Base-by-base conservation (phyloP, 2,888 invertebrate species). In the Lysandra coridon region DNA sequence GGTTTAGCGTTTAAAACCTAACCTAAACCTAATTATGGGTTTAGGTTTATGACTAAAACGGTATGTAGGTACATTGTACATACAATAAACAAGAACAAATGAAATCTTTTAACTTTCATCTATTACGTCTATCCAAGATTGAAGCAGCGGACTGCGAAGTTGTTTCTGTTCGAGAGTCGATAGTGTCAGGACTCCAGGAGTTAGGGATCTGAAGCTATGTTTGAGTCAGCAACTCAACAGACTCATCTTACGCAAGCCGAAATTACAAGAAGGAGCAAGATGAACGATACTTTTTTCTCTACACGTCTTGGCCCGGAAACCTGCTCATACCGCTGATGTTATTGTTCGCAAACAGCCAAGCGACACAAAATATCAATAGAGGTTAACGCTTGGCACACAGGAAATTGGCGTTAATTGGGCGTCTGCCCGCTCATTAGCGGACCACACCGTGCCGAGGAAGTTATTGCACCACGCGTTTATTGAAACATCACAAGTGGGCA, bases 401-500 rank as follows among this genome's bases (percentile, higher is more conserved):
- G 94, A 94, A 90, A 93, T 92, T 92, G 88, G 89, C 91, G 92
- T 91, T 94, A 94, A 94, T 93, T 94, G 91, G 81, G 82, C 82
- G 82, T 83, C 79, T 87, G 86, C 84, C 85, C 88, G 92, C 89
- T 94, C 94, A 94, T 94, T 92, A 92, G 88, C 88, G 83, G 86
- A 89, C 88, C 89, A 85, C 87, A 85, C 87, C 86, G 87, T 83
- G 80, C 81, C 82, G 85, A 84, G 84, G 84, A 83, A 81, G 80
- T 81, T 23, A 23, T 23, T 23, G 78, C 82, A 79, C 57, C 49
- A 75, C 69, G 23, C 69, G 69, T 37, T 37, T 69, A 69, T 69
- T 69, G 14, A 69, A 69, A 69, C 33, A 69, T 69, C 69, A 69
- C 14, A 33, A 69, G 33, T 37, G 33, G 17, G 33, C 5, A 69